Evolutionary conservation across 1,140 invertebrate genomes (phyloP).

Genomic region (Megalonaias nervosa): DNA sequence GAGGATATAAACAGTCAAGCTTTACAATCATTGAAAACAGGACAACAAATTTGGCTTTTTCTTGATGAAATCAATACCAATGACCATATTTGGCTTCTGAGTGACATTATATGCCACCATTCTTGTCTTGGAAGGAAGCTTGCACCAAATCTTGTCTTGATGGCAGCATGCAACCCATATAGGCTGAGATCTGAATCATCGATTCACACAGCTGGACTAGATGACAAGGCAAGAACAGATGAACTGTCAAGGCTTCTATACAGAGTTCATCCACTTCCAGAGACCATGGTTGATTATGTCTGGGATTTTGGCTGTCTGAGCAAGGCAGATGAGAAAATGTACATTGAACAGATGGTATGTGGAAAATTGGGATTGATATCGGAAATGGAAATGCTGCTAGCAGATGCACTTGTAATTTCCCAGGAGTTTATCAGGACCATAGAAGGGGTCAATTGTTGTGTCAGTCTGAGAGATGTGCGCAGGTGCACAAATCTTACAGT

Average conservation of each 20-base stretch:
- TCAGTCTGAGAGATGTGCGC: conserved; percentile 45
- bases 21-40: not conserved
- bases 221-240: conserved; percentile 45
- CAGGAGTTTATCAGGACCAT: conserved; percentile 42
- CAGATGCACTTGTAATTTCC: conserved; percentile 31
- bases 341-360: conserved; percentile 45
- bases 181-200: conserved; percentile 29
- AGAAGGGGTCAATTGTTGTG: conserved; percentile 36
- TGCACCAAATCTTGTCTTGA: conserved; percentile 39
- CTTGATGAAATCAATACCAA: conserved; percentile 56
- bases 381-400: conserved; percentile 7
- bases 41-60: conserved; percentile 36
- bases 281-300: too few species aligned
- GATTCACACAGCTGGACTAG: conserved; percentile 40
- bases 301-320: conserved; percentile 16
- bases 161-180: conserved; percentile 58
- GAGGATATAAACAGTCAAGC: conserved; percentile 16
- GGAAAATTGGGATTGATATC: conserved; percentile 10
- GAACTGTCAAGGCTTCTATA: conserved; percentile 20
- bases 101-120: conserved; percentile 47
- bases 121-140: conserved; percentile 32
- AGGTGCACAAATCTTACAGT: conserved; percentile 31
- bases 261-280: too few species aligned
- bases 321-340: conserved; percentile 42
- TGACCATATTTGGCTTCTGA: conserved; percentile 42